Evolutionary conservation across 2,888 invertebrate species (phyloP), one percentile per base, ranked within the genome.

Genomic region (Drosophila percnosoma): DNA sequence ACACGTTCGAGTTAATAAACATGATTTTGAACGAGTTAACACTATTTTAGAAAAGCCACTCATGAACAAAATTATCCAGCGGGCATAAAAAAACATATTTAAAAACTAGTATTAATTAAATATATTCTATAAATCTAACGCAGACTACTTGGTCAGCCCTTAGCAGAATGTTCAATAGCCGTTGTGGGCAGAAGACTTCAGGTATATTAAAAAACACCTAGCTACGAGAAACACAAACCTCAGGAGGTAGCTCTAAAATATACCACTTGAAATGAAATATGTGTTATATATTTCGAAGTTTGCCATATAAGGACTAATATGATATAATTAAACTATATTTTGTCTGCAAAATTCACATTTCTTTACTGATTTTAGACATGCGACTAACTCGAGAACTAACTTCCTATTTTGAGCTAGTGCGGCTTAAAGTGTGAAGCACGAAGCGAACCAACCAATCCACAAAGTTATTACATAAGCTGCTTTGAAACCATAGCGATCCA

Each of bases 381-480:
- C 24, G 13, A 18, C 2, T 2, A 54, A 18, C 34, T 11, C 11
- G 10, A 7, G 2, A 2, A 11, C 15, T 38, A 10, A 18, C 10
- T 13, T 45, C 5, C 6, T 18, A 27, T 24, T 27, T 10, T 18
- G 2, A 15, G 21, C 21, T 15, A 13, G 27, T 36, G 13, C 4
- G n/a, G n/a, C 27, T 27, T 3, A 24, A 11, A 45, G 38, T 51
- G 40, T 49, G 29, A 24, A 48, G 54, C 53, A 36, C 15, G 11
- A 53, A 24, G 34, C 53, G 10, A 13, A 21, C 4, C 27, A n/a
- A 29, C 36, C 54, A 54, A 15, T 13, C 4, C 38, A 38, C n/a
- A 27, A 21, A 4, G 11, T 45, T 13, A 51, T 51, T 61, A 29
- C 60, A 53, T 55, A 64, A 80, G 65, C 68, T 48, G 62, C 61